Base-by-base conservation (phyloP, 2,113 vertebrate genomes). In the Nanorana parkeri region DNA sequence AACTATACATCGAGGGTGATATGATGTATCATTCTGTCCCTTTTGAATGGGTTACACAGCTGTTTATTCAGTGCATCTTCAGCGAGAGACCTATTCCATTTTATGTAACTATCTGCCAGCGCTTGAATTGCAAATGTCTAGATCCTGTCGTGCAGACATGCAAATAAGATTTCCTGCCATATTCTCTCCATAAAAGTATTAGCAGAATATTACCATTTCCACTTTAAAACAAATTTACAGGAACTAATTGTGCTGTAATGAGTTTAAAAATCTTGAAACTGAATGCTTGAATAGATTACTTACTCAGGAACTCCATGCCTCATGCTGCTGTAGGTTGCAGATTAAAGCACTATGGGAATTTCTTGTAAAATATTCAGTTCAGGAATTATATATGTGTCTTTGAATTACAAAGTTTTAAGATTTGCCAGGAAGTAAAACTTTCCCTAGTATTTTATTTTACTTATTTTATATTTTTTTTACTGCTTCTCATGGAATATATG, bases 241-340 rank as follows among this genome's bases (percentile, higher is more conserved):
- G 58, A 69, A 78, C 77, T 68, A 80, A 61, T 69, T 67, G 51
- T 68, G 52, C n/a, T 26, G 54, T 80, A 80, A 81, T 81, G 79
- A 73, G 79, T 65, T 29, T 69, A 26, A 41, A 68, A 68, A 69
- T 69, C 26, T 68, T 68, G 28, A 80, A 80, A 68, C 51, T 23
- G 65, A 47, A 81, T 52, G 15, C 60, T 8, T 73, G 69, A 81
- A 65, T 55, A 73, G 51, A 58, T 79, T 68, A 68, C 65, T 36
- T 11, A 32, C 23, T 54, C 32, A 20, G 68, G n/a, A 64, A 56
- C 51, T 64, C 41, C 56, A 58, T 16, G 51, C 24, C 15, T 23
- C 58, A 55, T 15, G 20, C 29, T 64, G 41, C 20, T 65, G 61
- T 47, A 19, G 26, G 23, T 26, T 73, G 79, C 7, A 64, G 60